Percentiles rank a stretch among this genome's conserved stretches.
phyloP scores from a whole-genome alignment of 2,797 vertebrate genomes.

The Sylvia borin region DNA sequence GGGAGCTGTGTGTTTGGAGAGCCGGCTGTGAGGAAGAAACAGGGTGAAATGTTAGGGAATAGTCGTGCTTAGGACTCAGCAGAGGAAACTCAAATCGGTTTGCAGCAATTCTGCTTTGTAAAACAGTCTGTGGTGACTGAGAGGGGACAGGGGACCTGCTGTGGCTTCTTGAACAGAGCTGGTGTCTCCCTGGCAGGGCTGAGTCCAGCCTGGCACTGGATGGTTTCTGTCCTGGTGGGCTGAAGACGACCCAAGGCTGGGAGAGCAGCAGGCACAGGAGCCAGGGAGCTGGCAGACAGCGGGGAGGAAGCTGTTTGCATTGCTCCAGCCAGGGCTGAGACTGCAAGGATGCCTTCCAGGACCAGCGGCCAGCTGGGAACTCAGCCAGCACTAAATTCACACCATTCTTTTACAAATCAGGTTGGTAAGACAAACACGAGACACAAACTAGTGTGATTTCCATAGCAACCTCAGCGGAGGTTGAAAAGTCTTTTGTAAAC shows the following conservation, averaged over 20 bases:
- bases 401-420: slow-evolving; percentile 66
- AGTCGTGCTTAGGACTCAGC: background rate
- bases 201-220: background rate
- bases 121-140: background rate
- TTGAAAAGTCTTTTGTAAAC: slow-evolving; percentile 61
- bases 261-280: background rate
- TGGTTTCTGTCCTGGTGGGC: background rate
- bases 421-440: slow-evolving; percentile 54
- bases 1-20: background rate
- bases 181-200: background rate
- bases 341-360: slow-evolving; percentile 24
- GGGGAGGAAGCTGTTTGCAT: background rate
- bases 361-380: slow-evolving; percentile 38
- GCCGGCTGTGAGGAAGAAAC: background rate
- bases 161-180: background rate
- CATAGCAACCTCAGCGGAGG: slow-evolving; percentile 55
- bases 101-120: background rate
- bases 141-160: accelerated
- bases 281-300: background rate
- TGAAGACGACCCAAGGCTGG: background rate
- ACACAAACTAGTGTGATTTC: slow-evolving; percentile 46
- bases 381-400: slow-evolving; percentile 45
- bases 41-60: background rate
- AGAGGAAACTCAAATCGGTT: background rate
- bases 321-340: slow-evolving; percentile 12